Evolutionary conservation across 2,113 vertebrate genomes (phyloP), one percentile per base, ranked within the genome.

Genomic region (Kryptolebias marmoratus): DNA sequence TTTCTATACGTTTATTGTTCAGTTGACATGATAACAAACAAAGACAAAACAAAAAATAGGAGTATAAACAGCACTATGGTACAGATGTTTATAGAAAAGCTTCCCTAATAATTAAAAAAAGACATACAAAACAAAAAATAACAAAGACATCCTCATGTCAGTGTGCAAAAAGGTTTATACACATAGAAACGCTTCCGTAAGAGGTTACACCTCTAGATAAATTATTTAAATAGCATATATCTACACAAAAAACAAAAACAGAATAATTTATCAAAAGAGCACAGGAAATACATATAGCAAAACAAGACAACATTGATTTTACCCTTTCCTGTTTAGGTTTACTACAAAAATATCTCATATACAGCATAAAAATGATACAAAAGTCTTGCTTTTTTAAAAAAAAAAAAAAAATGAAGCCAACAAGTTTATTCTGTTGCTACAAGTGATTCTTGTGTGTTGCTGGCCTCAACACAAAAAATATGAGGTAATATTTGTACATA

Each of bases 141-240:
- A 89, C 83, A 91, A 88, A 89, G 87, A 93, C 90, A 94, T 96
- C 92, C 96, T 98, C 91, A 93, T 91, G 94, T 96, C 95, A 96
- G 93, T 98, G 97, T 98, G 97, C 96, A 98, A 99, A 98, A 93
- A 87, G 74, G 94, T 94, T 96, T 96, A 96, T 97, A 98, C 97
- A 98, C 94, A 97, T 95, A 97, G 95, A 97, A 97, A 95, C 92
- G 94, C 95, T 95, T 96, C 94, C 94, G 93, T 94, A 95, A 94
- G 92, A 94, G 95, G 94, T 94, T 94, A 94, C 94, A 94, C 94
- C 95, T 96, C 95, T 92, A 93, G 95, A 98, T 99, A 98, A 98
- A 97, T 99, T 99, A 99, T 95, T 99, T 99, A 98, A 99, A 98
- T 99, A 99, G 96, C 95, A 71, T 96, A 58, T 96, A 98, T 98